Percentiles rank a stretch among this genome's conserved stretches.
Conservation (phyloP, 92 coral and sea anemone species). For the Epizoanthus rinbou region DNA sequence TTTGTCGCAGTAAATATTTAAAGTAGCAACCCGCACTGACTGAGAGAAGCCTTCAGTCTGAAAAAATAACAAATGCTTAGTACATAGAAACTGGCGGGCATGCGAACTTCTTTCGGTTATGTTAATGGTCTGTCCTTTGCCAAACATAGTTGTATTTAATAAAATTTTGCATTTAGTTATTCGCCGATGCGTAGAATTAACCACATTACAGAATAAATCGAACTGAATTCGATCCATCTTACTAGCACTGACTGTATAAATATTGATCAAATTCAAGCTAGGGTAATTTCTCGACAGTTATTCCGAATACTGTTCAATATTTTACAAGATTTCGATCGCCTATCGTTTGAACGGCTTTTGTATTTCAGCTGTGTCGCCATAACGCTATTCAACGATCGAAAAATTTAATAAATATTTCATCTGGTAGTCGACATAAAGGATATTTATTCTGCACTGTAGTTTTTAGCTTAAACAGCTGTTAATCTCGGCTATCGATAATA, state of each 20-base stretch:
- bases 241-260: not conserved
- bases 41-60: not conserved
- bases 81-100: not conserved
- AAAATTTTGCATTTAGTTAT: not conserved
- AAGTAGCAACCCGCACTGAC: too few relatives aligned
- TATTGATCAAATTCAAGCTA: not conserved
- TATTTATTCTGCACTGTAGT: not conserved
- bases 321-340: not conserved
- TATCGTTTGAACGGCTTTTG: not conserved
- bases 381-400: not conserved
- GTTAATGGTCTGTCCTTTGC: not conserved
- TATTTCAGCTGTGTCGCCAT: slow-evolving; percentile 16
- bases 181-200: not conserved
- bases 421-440: slow-evolving; percentile 9
- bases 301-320: not conserved
- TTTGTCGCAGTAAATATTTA: too few relatives aligned
- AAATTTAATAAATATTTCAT: slow-evolving; percentile 23
- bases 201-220: not conserved
- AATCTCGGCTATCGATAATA: not conserved
- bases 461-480: not conserved
- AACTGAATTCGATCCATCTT: not conserved
- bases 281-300: not conserved
- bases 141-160: not conserved
- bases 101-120: not conserved
- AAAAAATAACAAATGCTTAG: not conserved